Evolutionary conservation across 2,888 invertebrate genomes (phyloP).

Genomic region (Masnerella sp.): DNA sequence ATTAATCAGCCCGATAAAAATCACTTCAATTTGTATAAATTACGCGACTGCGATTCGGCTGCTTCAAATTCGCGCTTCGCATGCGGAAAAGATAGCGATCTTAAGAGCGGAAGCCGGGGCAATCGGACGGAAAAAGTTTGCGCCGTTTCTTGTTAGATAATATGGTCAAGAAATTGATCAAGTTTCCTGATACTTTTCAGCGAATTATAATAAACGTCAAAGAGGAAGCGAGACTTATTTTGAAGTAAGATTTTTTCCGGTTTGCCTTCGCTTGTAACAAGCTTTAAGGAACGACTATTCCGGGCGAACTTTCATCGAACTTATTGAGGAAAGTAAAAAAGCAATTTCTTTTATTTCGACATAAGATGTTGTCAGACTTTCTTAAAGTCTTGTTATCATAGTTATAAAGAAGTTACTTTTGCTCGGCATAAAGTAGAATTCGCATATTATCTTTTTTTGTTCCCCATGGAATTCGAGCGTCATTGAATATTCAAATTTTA

Average conservation of each 20-base stretch:
- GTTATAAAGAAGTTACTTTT: constrained; percentile 55
- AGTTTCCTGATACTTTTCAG: constrained; percentile 52
- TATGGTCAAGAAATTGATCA: constrained; percentile 53
- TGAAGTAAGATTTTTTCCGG: constrained; percentile 55
- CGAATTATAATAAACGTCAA: constrained; percentile 57
- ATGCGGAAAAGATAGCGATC: constrained; percentile 41
- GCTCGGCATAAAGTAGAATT: constrained; percentile 45
- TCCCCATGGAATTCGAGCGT: constrained; percentile 24
- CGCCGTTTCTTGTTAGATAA: constrained; percentile 43
- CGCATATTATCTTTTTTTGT: constrained; percentile 45
- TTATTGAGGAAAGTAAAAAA: constrained; percentile 54
- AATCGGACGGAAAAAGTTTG: constrained; percentile 49
- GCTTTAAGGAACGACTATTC: constrained; percentile 51
- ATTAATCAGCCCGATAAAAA: constrained; percentile 51
- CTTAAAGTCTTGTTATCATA: constrained; percentile 57
- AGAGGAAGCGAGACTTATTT: constrained; percentile 50
- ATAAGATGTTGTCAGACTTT: constrained; percentile 57
- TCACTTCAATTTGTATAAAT: constrained; percentile 52
- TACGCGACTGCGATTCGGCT: constrained; percentile 34
- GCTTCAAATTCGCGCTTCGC: constrained; percentile 36
- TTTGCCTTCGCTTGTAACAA: constrained; percentile 50
- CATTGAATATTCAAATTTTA: constrained; percentile 54
- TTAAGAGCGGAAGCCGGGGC: constrained; percentile 22
- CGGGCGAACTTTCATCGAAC: constrained; percentile 53
- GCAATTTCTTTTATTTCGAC: constrained; percentile 56